Base-by-base conservation (phyloP, 2,113 vertebrate species). In the Zapornia atra region DNA sequence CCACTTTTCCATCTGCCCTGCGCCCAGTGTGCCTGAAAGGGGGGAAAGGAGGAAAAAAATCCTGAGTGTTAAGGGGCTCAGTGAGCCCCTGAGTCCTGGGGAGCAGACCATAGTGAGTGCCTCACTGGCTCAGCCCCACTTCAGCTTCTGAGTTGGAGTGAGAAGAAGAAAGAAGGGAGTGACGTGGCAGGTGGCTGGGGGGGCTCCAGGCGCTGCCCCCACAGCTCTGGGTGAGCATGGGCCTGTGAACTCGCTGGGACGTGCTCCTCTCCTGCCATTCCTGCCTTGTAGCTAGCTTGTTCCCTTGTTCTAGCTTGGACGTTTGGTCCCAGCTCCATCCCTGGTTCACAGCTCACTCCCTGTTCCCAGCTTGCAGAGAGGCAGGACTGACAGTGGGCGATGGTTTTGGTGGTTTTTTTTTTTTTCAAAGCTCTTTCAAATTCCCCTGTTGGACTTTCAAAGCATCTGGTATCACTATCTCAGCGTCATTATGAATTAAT, bases 401-500 rank as follows among this genome's bases (percentile, higher is more conserved):
- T 1, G 57, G 34, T 78, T 96, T n/a, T n/a, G n/a, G n/a, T n/a
- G n/a, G n/a, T n/a, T n/a, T n/a, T 76, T 79, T 94, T 64, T 96
- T 79, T 79, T 94, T 60, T 28, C 91, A 85, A 76, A 95, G 90
- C 94, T 94, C 86, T 54, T 86, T 94, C 88, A 95, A 95, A 84
- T 97, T 96, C 88, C 81, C 94, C 86, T 8, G 12, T 76, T 93
- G 95, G 95, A 96, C 95, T 95, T 90, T 59, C 44, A 86, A 96
- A 95, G 96, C 95, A 96, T 92, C 96, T 95, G 92, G 80, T 92
- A 96, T 91, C 86, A 93, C 95, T 96, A 95, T 76, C 86, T 95
- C 86, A 71, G 88, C 73, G 61, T 95, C 95, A 93, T 96, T 96
- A 96, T 85, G 90, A 97, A 96, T 97, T 93, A 96, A 96, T 97